These are phyloP conservation scores for Tenthredo notha DNA, from an alignment of 2,888 invertebrate genomes.

Conservation along the genomic window DNA sequence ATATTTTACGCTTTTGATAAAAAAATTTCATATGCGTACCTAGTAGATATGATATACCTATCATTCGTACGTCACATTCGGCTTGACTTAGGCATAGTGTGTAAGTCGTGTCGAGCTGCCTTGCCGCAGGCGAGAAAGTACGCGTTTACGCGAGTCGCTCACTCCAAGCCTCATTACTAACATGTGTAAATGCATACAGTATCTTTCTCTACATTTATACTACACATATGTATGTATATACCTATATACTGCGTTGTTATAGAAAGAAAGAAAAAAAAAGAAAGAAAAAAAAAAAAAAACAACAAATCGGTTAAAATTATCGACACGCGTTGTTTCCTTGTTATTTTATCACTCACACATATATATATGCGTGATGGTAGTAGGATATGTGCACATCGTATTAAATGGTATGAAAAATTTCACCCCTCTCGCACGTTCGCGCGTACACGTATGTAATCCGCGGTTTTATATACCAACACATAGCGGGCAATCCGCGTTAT, in stretches of 20 bases:
- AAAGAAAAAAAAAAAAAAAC: neutral
- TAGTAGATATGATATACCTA: too few species aligned
- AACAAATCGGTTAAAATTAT: neutral
- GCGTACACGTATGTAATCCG: neutral
- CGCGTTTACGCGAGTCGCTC: slow-evolving; percentile 6
- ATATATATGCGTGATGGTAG: neutral
- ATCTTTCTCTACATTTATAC: neutral
- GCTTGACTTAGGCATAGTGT: slow-evolving; percentile 23
- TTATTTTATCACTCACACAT: neutral
- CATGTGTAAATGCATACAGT: neutral
- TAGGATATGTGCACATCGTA: neutral
- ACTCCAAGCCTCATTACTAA: neutral
- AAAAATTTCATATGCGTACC: neutral
- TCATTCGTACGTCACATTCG: neutral
- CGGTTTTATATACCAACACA: neutral
- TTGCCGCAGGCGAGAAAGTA: slow-evolving; percentile 51
- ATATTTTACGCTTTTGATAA: neutral
- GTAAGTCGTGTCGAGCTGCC: slow-evolving; percentile 18
- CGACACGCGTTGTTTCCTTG: slow-evolving; percentile 3
- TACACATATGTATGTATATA: neutral
- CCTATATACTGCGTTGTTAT: neutral
- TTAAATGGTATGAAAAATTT: neutral
- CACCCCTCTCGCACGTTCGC: neutral
- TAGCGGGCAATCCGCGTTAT: neutral
- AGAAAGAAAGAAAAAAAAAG: neutral